These are phyloP conservation scores for Myotis lucifugus DNA, from an alignment of 2,113 vertebrate species.

Conservation along the genomic window DNA sequence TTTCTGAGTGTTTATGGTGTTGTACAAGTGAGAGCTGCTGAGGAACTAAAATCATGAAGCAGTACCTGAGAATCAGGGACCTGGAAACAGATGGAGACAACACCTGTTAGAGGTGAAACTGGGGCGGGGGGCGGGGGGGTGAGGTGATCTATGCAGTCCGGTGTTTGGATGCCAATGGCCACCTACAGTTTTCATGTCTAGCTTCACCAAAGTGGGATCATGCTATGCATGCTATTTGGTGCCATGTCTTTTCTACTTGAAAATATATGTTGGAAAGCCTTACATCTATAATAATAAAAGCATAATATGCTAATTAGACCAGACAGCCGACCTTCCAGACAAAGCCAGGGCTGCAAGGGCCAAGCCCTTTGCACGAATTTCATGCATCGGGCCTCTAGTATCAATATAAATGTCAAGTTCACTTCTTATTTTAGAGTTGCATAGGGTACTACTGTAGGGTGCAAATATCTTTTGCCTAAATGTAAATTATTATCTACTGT, in stretches of 20 bases:
- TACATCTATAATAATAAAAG: neutral
- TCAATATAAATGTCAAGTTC: neutral
- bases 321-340: no score
- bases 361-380: no score
- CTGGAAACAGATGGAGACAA: constrained; percentile 71
- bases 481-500: neutral
- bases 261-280: neutral
- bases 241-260: neutral
- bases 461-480: neutral
- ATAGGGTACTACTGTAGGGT: neutral
- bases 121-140: neutral
- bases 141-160: constrained; percentile 68
- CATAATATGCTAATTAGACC: no score
- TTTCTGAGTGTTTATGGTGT: constrained; percentile 53
- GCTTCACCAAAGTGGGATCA: neutral
- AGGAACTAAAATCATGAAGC: constrained; percentile 54
- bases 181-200: neutral
- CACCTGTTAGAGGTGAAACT: constrained; percentile 64
- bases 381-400: neutral
- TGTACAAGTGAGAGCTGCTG: constrained; percentile 59
- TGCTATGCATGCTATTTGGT: neutral
- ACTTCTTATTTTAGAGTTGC: neutral
- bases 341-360: no score
- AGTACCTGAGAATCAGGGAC: constrained; percentile 62
- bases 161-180: neutral